A percentile compares a stretch with the other conserved stretches of the same genome.
Conservation (phyloP, 1,140 invertebrate species). For the Oscheius sp. region DNA sequence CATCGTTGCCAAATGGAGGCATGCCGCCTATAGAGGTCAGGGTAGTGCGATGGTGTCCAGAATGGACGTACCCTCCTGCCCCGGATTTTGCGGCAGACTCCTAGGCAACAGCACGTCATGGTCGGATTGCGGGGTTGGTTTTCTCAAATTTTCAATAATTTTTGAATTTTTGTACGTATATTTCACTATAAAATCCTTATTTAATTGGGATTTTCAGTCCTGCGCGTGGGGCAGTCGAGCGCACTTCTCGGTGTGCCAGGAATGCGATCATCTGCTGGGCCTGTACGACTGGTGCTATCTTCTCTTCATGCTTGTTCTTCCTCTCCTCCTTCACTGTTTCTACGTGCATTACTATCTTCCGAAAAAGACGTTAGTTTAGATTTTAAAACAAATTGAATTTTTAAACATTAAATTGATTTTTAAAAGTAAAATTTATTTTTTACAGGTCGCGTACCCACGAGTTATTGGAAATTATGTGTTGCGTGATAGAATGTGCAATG, state of each 20-base stretch:
- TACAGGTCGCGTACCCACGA: neutral
- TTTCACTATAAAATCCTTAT: neutral
- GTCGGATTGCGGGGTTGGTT: neutral
- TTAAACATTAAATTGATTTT: neutral
- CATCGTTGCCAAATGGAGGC: conserved; percentile 6
- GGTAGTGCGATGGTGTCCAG: neutral
- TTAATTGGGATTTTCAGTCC: neutral
- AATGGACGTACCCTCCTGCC: neutral
- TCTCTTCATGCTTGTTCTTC: conserved; percentile 14
- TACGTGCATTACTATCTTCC: neutral
- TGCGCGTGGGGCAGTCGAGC: conserved; percentile 19
- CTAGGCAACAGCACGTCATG: neutral
- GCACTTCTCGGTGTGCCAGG: neutral
- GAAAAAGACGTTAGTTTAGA: neutral
- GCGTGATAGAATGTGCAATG: neutral
- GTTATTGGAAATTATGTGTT: neutral
- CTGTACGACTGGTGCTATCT: conserved; percentile 27
- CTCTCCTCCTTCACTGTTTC: conserved; percentile 1
- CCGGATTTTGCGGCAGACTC: neutral
- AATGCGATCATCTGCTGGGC: conserved; percentile 10
- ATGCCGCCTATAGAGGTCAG: neutral
- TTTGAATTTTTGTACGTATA: too few species aligned
- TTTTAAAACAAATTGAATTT: neutral
- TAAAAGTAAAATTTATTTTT: neutral
- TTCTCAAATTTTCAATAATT: too few species aligned